Percentiles rank a stretch among this genome's conserved stretches.
Evolutionary conservation across 1,140 invertebrate species (phyloP).

Genomic region (Nephila pilipes): DNA sequence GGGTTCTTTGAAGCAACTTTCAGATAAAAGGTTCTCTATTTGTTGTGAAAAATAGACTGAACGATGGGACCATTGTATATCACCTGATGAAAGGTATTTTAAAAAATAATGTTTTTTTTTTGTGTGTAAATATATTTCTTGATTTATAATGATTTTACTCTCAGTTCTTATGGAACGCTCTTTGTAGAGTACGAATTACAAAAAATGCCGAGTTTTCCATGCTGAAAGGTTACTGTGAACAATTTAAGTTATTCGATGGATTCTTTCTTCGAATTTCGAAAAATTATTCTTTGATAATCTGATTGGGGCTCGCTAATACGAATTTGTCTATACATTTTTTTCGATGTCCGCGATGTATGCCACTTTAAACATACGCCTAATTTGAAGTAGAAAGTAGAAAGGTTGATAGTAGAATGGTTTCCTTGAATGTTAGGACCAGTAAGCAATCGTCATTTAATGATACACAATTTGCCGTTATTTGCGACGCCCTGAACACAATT

Average conservation of each 20-base stretch:
- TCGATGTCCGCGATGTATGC: neutral
- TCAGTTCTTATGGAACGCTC: too few species aligned
- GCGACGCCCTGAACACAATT: constrained; percentile 30
- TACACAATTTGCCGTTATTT: neutral
- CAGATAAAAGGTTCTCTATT: too few species aligned
- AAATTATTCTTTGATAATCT: constrained; percentile 17
- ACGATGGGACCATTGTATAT: too few species aligned
- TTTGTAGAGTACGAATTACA: neutral
- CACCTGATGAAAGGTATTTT: too few species aligned
- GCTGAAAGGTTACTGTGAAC: constrained; percentile 80
- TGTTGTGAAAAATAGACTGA: too few species aligned
- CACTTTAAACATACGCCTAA: neutral
- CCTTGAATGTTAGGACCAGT: neutral
- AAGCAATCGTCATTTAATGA: neutral
- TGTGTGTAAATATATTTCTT: too few species aligned
- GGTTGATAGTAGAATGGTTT: too few species aligned
- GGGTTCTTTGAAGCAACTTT: too few species aligned
- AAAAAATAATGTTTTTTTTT: too few species aligned
- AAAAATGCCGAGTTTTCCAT: neutral
- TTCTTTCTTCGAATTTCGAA: neutral
- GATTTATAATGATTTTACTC: too few species aligned
- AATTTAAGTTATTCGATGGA: constrained; percentile 70
- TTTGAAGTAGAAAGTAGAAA: neutral
- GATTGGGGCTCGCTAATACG: neutral
- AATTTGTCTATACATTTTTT: constrained; percentile 43